phyloP scores from a whole-genome alignment of 2,888 invertebrate genomes.

The Nomada goodeniana region DNA sequence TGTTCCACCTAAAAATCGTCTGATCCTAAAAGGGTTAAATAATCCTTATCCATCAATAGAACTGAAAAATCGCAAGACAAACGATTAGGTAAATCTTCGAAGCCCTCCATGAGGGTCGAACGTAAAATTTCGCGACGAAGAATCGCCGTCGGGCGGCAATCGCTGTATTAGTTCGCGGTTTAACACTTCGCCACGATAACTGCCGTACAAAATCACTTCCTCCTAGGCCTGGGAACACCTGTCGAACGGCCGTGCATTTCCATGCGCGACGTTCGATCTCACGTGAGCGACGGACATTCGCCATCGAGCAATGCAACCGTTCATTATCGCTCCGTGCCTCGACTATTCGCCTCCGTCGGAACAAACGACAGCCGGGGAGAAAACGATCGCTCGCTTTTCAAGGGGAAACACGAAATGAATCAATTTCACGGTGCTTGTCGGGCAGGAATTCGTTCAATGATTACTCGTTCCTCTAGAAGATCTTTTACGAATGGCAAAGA shows the following conservation, averaged over 20 bases:
- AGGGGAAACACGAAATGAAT: conserved; percentile 14
- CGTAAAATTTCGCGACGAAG: neutral
- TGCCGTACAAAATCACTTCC: conserved; percentile 70
- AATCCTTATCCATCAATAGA: too few species aligned
- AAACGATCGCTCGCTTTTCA: conserved; percentile 9
- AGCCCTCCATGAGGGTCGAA: conserved; percentile 15
- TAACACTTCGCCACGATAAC: conserved; percentile 68
- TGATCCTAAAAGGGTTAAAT: too few species aligned
- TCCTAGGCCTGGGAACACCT: conserved; percentile 66
- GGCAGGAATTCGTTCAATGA: neutral
- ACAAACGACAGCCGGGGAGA: neutral
- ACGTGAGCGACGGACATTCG: conserved; percentile 61
- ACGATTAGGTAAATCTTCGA: conserved; percentile 16
- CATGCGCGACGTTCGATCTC: conserved; percentile 61
- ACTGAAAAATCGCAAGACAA: too few species aligned
- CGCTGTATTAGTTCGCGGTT: conserved; percentile 79
- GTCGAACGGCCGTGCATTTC: conserved; percentile 58
- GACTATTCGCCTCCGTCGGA: neutral
- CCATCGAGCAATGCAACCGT: conserved; percentile 48
- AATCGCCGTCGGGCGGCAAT: conserved; percentile 73
- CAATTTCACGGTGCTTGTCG: conserved; percentile 17
- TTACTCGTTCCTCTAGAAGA: neutral
- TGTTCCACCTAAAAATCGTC: too few species aligned
- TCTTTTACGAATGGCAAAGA: neutral
- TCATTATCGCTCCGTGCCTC: conserved; percentile 60